A percentile compares a stretch with the other conserved stretches of the same genome.
phyloP scores from a whole-genome alignment of 2,797 vertebrate species.

The Notamacropus eugenii region DNA sequence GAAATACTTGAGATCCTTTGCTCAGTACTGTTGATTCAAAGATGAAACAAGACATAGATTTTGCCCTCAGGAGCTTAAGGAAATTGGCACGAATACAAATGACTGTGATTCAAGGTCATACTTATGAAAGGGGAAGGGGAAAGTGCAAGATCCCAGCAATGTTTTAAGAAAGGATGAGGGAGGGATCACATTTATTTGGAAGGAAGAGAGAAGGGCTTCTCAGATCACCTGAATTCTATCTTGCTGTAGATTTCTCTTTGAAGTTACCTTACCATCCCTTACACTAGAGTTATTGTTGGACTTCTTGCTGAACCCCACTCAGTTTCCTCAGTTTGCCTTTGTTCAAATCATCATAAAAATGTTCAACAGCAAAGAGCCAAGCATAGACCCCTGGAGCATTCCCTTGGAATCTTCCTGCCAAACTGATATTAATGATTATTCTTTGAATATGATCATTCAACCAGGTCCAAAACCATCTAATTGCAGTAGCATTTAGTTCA shows the following conservation, averaged over 20 bases:
- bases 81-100: neutral
- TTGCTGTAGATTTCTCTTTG: neutral
- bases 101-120: neutral
- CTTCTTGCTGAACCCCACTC: neutral
- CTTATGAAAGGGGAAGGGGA: neutral
- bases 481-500: neutral
- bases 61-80: neutral
- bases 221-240: neutral
- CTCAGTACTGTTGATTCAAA: neutral
- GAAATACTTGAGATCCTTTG: neutral
- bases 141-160: neutral
- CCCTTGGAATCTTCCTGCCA: neutral
- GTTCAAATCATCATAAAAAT: neutral
- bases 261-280: neutral
- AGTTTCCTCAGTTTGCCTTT: neutral
- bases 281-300: neutral
- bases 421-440: neutral
- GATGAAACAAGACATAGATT: neutral
- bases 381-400: neutral
- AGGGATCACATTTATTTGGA: neutral
- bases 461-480: neutral
- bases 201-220: neutral
- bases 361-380: neutral
- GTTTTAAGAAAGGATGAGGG: neutral
- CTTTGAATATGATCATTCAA: neutral